Evolutionary conservation across 2,797 vertebrate genomes (phyloP).

Genomic region (Sebastes wilsoni): DNA sequence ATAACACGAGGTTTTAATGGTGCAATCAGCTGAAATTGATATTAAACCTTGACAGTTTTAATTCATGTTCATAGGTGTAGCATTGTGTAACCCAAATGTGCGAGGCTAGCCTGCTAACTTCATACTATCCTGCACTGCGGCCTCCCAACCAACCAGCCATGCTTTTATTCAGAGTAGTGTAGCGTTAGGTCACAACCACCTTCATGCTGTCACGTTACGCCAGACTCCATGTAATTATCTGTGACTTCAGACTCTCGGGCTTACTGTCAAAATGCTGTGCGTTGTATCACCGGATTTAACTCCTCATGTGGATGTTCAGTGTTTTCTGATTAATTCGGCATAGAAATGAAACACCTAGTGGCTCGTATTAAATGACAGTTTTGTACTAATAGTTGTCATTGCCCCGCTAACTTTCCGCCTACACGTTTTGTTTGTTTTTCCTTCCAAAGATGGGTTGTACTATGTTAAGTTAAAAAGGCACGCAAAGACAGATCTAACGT

Average conservation of each 20-base stretch:
- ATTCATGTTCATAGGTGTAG: no score
- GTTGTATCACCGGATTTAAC: rapidly evolving
- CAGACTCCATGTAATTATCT: not conserved
- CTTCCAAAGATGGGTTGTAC: no score
- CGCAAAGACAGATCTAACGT: not conserved
- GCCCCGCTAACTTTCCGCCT: not conserved
- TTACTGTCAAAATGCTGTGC: rapidly evolving
- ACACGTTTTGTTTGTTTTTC: not conserved
- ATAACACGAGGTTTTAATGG: slow-evolving; percentile 27
- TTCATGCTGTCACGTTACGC: not conserved
- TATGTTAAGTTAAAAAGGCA: not conserved
- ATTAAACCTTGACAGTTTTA: not conserved
- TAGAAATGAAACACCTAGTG: not conserved
- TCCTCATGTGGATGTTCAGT: rapidly evolving
- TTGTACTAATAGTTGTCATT: not conserved
- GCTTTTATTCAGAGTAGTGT: slow-evolving; percentile 12
- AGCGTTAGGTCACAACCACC: slow-evolving; percentile 33
- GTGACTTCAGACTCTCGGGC: rapidly evolving
- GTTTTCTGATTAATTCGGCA: not conserved
- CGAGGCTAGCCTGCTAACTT: slow-evolving; percentile 17
- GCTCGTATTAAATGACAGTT: not conserved
- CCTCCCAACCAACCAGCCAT: slow-evolving; percentile 54
- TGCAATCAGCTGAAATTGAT: not conserved
- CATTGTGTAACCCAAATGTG: not conserved
- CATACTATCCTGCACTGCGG: slow-evolving; percentile 54